Conservation (phyloP, 2,113 vertebrate genomes). For the Mellivora capensis region DNA sequence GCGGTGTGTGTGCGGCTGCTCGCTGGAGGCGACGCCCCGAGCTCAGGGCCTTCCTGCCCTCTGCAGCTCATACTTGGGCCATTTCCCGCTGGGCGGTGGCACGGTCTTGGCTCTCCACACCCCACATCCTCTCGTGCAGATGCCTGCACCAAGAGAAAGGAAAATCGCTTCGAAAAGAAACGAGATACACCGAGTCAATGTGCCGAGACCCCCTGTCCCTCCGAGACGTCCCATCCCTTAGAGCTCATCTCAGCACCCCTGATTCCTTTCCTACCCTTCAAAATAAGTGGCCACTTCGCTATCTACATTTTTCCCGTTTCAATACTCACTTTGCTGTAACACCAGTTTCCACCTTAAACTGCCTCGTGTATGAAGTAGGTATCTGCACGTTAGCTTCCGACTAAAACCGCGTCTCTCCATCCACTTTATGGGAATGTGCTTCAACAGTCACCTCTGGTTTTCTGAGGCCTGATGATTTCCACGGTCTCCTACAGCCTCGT, state of each 20-base stretch:
- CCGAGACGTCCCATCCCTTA: rapidly evolving
- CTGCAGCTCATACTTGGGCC: rapidly evolving
- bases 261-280: rapidly evolving
- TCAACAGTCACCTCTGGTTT: not conserved
- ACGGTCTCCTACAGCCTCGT: rapidly evolving
- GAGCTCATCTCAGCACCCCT: too few species aligned
- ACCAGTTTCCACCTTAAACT: too few species aligned
- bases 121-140: rapidly evolving
- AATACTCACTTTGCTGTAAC: too few species aligned
- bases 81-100: not conserved
- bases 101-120: not conserved
- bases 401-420: not conserved
- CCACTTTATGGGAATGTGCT: not conserved
- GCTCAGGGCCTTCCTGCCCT: not conserved
- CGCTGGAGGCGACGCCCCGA: rapidly evolving
- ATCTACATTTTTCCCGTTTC: rapidly evolving
- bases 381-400: too few species aligned
- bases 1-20: rapidly evolving
- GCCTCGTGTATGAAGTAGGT: rapidly evolving
- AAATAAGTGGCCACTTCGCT: rapidly evolving
- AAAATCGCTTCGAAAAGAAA: not conserved
- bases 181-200: rapidly evolving
- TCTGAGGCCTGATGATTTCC: too few species aligned
- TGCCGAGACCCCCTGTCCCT: rapidly evolving
- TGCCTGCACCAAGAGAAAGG: not conserved